phyloP scores from a whole-genome alignment of 2,888 invertebrate genomes.

The Tiphia femorata region DNA sequence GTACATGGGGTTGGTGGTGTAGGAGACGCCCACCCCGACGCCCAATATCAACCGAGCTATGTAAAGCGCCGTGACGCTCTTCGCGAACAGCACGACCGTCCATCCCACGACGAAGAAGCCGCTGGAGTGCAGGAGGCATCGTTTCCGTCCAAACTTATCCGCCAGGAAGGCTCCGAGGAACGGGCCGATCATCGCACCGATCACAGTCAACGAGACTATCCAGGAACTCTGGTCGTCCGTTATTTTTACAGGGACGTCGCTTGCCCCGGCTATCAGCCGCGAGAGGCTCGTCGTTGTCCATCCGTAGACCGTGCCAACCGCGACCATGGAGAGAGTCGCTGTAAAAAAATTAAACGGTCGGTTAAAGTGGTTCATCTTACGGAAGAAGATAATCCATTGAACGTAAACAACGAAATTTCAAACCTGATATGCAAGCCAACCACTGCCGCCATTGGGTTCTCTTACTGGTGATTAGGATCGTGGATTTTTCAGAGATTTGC shows the following conservation, averaged over 20 bases:
- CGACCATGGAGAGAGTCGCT: conserved; percentile 67
- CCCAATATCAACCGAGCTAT: conserved; percentile 58
- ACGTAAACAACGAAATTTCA: conserved; percentile 8
- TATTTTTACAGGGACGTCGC: conserved; percentile 53
- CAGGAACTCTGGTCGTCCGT: conserved; percentile 58
- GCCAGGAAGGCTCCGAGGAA: conserved; percentile 60
- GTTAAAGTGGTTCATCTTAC: too few species aligned
- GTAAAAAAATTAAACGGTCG: too few species aligned
- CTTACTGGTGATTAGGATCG: too few species aligned
- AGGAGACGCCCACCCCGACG: conserved; percentile 63
- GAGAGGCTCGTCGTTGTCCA: conserved; percentile 62
- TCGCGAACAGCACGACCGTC: conserved; percentile 57
- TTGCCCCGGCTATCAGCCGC: conserved; percentile 40
- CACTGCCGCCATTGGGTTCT: conserved; percentile 63
- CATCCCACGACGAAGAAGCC: conserved; percentile 63
- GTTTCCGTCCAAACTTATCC: conserved; percentile 59
- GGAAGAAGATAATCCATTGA: neutral
- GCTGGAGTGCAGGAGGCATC: conserved; percentile 58
- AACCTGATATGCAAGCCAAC: conserved; percentile 65
- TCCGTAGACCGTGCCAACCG: conserved; percentile 64
- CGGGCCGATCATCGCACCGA: conserved; percentile 64
- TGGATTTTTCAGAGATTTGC: too few species aligned
- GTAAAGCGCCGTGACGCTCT: conserved; percentile 52
- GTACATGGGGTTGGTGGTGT: conserved; percentile 65
- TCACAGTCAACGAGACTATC: conserved; percentile 62